Evolutionary conservation across 2,888 invertebrate species (phyloP), one percentile per base, ranked within the genome.

Genomic region (Erynnis tages): DNA sequence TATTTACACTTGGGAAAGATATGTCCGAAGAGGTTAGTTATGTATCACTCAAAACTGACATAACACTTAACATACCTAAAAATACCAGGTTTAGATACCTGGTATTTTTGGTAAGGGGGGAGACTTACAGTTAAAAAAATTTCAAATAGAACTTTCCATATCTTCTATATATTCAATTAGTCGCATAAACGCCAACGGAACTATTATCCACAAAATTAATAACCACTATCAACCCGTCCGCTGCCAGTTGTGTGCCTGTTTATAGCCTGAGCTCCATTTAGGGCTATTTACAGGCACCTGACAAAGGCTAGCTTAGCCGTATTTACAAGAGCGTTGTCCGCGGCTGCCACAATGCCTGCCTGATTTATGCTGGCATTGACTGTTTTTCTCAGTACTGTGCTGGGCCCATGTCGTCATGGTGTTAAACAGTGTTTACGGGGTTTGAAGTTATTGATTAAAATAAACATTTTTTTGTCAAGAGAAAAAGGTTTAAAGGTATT

Each of bases 321-420:
- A 73, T 71, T 75, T 75, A 76, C 75, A 75, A 72, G 71, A 67
- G 69, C 71, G 76, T 72, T 66, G 66, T 66, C 60, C 63, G 58
- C 64, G 56, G 40, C 34, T 54, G 48, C 43, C 54, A 77, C 79
- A 80, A 79, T 74, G 65, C 61, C 37, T 52, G 65, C 62, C 62
- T 69, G 67, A 79, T 81, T 79, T 79, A 81, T 76, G 78, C 53
- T 53, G 60, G 67, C 71, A 72, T 82, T 79, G 61, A 79, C 63
- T 73, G 74, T 71, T 79, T 78, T 79, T 80, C 81, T 76, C 62
- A 67, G 78, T 79, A 79, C 62, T 55, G 65, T 63, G 54, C 34
- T 8, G 25, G 47, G 41, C 68, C 44, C 59, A 53, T 54, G 61
- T 67, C 57, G 65, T 69, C 6, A 16, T 4, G 1, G 8, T 10